Evolutionary conservation across 2,888 invertebrate genomes (phyloP).

Genomic region (Adela reaumurella): DNA sequence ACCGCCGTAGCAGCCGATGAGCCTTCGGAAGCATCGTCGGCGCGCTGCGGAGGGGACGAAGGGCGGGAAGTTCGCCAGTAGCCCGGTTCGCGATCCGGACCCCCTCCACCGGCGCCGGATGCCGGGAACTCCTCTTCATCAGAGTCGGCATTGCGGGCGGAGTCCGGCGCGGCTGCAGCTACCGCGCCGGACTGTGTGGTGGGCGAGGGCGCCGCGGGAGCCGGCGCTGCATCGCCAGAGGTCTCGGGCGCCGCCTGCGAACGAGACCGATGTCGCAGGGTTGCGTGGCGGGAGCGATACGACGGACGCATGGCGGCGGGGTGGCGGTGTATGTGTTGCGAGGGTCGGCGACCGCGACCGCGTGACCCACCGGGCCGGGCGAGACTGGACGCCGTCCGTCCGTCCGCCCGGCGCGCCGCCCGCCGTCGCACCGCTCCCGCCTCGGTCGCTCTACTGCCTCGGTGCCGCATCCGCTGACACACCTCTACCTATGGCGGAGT

Average conservation of each 20-base stretch:
- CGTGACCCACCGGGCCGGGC: neutral
- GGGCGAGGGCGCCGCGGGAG: conserved; percentile 29
- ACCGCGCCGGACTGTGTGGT: conserved; percentile 32
- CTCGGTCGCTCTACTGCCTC: conserved; percentile 11
- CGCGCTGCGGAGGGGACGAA: conserved; percentile 37
- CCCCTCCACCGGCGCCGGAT: conserved; percentile 20
- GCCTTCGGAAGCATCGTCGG: conserved; percentile 44
- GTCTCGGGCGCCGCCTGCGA: conserved; percentile 45
- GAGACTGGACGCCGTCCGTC: conserved; percentile 8
- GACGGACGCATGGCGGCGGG: conserved; percentile 35
- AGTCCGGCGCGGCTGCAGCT: conserved; percentile 21
- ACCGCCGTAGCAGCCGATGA: conserved; percentile 23
- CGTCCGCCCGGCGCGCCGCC: conserved; percentile 20
- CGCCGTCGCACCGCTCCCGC: conserved; percentile 36
- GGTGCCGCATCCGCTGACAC: neutral
- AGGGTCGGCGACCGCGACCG: conserved; percentile 7
- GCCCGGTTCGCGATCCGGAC: conserved; percentile 53
- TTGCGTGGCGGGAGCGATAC: conserved; percentile 8
- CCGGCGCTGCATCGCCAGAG: conserved; percentile 35
- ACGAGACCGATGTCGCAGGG: conserved; percentile 17
- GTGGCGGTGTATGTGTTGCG: conserved; percentile 26
- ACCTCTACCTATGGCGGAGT: no score
- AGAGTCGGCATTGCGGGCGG: conserved; percentile 5
- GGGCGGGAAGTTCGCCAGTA: conserved; percentile 49
- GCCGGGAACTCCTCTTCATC: conserved; percentile 14